phyloP scores from a whole-genome alignment of 2,113 vertebrate genomes.

The Salvator merianae region DNA sequence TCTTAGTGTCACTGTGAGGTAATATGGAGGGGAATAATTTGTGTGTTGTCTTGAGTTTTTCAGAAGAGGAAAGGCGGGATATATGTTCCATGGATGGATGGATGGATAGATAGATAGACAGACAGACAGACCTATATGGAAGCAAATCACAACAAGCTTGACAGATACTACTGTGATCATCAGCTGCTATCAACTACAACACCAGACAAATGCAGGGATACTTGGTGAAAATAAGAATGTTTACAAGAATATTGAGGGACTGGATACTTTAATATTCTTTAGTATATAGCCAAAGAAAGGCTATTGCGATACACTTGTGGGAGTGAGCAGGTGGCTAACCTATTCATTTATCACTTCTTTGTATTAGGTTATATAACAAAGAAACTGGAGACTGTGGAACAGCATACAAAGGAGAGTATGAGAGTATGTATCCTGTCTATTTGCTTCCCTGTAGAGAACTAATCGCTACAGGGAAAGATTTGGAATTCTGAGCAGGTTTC shows the following conservation, averaged over 20 bases:
- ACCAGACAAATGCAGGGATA: neutral
- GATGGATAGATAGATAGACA: no score
- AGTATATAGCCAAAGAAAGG: neutral
- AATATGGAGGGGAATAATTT: no score
- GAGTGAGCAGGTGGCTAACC: neutral
- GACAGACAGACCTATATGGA: no score
- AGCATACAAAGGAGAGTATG: conserved; percentile 81
- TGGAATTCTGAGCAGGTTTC: neutral
- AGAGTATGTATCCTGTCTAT: conserved; percentile 70
- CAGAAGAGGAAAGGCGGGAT: no score
- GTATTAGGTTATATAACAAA: conserved; percentile 75
- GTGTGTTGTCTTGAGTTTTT: neutral
- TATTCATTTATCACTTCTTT: neutral
- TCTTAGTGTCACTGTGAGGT: no score
- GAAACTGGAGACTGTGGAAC: conserved; percentile 79
- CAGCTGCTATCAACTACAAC: neutral
- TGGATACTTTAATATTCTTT: no score
- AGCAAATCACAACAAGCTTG: neutral
- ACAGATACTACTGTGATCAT: neutral
- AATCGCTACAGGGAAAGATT: no score
- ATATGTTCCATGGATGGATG: no score
- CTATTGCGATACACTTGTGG: neutral
- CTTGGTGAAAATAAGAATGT: neutral
- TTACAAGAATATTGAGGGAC: neutral
- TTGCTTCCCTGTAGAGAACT: neutral